Evolutionary conservation across 2,113 vertebrate species (phyloP), one percentile per base, ranked within the genome.

Genomic region (Podarcis cretensis): DNA sequence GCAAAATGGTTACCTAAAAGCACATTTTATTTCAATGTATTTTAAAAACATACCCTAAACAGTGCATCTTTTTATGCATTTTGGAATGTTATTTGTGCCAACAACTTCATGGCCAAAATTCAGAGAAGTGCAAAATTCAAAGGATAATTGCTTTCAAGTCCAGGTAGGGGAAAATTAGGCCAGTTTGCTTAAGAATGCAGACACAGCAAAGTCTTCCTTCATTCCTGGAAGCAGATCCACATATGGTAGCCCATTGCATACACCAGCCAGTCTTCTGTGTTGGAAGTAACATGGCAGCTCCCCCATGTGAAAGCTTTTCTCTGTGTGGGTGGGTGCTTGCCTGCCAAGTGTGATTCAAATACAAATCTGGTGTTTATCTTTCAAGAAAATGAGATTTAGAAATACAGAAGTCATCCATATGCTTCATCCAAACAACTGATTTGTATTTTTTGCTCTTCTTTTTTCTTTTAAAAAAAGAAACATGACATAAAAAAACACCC

Each of bases 301-400:
- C 77, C 73, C 77, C 73, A 32, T 1, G 5, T 6, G 5, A 30
- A 21, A 57, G 32, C n/a, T 40, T 4, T 21, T 32, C 16, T 16
- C 40, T 21, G 66, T 1, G 89, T 0, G 0, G 4, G 21, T 43
- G 43, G 40, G 2, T 43, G 43, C 27, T 59, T 0, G 37, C 30
- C 80, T 86, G 80, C 78, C 48, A 86, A 77, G 48, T 79, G 13
- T 30, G 20, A 9, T 86, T 89, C 84, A 89, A 73, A 84, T 27
- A 82, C 40, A 89, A 59, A 88, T 90, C 86, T 90, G 86, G 85
- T 87, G 84, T n/a, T 59, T 76, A 69, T 89, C 84, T 85, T 74
- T 71, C 65, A 57, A 81, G 89, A 87, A 91, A 78, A 90, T 73
- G 90, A 92, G 79, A 80, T 89, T 89, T 92, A 91, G 37, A 65